Evolutionary conservation across 2,113 vertebrate genomes (phyloP).

Genomic region (Caretta caretta): DNA sequence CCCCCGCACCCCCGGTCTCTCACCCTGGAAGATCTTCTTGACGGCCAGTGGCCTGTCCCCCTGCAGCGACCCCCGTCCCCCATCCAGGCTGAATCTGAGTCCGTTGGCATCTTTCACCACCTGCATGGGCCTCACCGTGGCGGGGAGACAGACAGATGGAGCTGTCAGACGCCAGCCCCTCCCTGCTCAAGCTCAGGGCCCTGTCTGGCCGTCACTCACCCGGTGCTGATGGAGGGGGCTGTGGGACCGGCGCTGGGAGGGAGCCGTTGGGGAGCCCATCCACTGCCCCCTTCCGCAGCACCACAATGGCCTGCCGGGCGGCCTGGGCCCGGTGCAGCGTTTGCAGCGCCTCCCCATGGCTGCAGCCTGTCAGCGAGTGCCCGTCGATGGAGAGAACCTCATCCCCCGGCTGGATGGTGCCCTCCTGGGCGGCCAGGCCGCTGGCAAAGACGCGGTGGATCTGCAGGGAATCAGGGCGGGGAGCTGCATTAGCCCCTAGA

Average conservation of each 20-base stretch:
- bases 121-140: constrained; percentile 54
- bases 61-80: constrained; percentile 75
- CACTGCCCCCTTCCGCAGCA: constrained; percentile 69
- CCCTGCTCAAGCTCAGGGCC: neutral
- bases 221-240: neutral
- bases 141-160: neutral
- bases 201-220: neutral
- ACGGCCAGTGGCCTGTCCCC: constrained; percentile 80
- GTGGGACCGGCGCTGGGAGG: neutral
- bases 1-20: neutral
- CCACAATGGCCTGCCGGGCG: constrained; percentile 79
- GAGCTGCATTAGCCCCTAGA: neutral
- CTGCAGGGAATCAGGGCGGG: constrained; percentile 41
- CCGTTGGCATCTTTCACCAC: constrained; percentile 78
- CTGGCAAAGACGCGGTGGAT: constrained; percentile 80
- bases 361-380: constrained; percentile 62
- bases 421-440: constrained; percentile 75
- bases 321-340: constrained; percentile 73
- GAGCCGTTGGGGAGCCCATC: neutral
- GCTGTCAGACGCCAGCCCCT: neutral
- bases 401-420: constrained; percentile 78
- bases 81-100: constrained; percentile 84
- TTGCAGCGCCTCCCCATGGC: constrained; percentile 79
- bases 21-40: constrained; percentile 84
- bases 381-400: constrained; percentile 82